phyloP scores from a whole-genome alignment of 2,113 vertebrate species.

The Nesoenas mayeri region DNA sequence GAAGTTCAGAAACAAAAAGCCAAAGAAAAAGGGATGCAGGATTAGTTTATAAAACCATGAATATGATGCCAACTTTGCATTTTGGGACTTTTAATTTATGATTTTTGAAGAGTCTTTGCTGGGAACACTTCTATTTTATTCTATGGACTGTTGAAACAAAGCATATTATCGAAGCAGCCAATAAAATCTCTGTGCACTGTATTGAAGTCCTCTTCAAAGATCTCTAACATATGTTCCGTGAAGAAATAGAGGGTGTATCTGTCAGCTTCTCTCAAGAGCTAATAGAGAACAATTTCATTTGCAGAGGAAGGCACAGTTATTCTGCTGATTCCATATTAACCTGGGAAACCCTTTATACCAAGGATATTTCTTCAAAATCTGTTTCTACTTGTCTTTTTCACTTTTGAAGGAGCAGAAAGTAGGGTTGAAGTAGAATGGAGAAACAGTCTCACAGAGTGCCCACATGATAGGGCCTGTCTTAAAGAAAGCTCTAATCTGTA shows the following conservation, averaged over 20 bases:
- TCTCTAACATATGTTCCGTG: not conserved
- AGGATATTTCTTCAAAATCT: not conserved
- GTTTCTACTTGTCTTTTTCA: not conserved
- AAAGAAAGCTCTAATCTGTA: slow-evolving; percentile 19
- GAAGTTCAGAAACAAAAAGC: not conserved
- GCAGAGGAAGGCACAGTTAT: not conserved
- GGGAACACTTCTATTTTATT: not conserved
- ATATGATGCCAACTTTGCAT: not conserved
- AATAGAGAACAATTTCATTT: not conserved
- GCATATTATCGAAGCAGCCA: not conserved
- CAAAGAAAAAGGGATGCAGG: not conserved
- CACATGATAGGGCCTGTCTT: not conserved
- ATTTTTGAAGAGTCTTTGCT: not conserved
- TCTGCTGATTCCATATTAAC: not conserved
- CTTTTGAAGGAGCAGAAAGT: not conserved
- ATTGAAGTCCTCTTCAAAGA: slow-evolving; percentile 18
- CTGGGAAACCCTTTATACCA: not conserved
- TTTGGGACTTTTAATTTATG: not conserved
- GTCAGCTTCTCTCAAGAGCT: not conserved
- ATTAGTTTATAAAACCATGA: not conserved
- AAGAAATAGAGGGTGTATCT: not conserved
- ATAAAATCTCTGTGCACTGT: not conserved
- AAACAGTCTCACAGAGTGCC: not conserved
- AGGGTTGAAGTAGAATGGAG: not conserved
- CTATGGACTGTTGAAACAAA: not conserved